Conservation (phyloP, 1,140 invertebrate species). For the Ceratina australensis region DNA sequence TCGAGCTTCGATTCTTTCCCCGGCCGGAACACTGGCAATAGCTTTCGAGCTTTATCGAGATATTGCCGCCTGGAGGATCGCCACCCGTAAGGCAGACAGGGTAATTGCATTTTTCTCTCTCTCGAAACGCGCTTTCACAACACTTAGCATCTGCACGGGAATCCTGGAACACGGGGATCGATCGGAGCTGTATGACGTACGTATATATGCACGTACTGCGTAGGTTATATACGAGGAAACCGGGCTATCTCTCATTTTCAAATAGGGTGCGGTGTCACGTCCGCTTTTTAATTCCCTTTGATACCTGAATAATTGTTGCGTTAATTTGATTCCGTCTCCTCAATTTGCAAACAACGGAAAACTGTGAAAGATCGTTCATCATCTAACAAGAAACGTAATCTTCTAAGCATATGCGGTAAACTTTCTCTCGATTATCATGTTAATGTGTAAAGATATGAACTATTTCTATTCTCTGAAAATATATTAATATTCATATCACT, state of each 20-base stretch:
- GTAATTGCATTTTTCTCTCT: conserved; percentile 24
- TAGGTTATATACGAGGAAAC: neutral
- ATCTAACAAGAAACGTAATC: too few relatives aligned
- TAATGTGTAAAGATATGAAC: too few relatives aligned
- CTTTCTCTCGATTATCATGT: too few relatives aligned
- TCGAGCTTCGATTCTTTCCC: neutral
- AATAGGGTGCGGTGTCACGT: neutral
- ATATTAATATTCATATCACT: too few relatives aligned
- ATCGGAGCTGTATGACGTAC: conserved; percentile 11
- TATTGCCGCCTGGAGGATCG: neutral
- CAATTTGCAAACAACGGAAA: neutral
- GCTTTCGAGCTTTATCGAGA: conserved; percentile 19
- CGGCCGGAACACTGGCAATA: neutral
- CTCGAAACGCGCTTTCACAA: conserved; percentile 16
- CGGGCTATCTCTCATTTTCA: neutral
- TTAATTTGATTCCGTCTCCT: neutral
- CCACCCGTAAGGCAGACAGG: neutral
- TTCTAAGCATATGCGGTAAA: too few relatives aligned
- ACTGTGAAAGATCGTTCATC: too few relatives aligned
- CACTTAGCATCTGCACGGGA: neutral
- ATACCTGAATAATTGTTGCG: neutral
- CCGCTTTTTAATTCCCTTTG: neutral
- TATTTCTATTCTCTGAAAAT: too few relatives aligned
- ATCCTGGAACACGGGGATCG: neutral
- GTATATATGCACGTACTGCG: too few relatives aligned